These are phyloP conservation scores for Mus pahari DNA, from an alignment of 2,113 vertebrate genomes.

Conservation along the genomic window DNA sequence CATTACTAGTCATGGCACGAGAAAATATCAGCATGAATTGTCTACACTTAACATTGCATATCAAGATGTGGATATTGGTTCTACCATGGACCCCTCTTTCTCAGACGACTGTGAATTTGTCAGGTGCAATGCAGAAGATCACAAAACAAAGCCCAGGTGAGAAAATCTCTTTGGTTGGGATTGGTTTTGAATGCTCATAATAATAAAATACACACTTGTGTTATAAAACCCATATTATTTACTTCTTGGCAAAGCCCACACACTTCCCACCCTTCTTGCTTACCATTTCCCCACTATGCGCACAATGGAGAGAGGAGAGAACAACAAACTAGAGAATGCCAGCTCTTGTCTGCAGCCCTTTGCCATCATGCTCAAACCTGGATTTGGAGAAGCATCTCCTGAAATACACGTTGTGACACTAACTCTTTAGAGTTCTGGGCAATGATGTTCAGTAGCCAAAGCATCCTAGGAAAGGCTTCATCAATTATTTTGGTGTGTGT, in stretches of 20 bases:
- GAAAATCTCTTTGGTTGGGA: background rate
- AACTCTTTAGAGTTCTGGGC: background rate
- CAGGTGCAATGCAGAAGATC: background rate
- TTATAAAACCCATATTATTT: slow-evolving; percentile 5
- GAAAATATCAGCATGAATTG: background rate
- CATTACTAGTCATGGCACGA: background rate
- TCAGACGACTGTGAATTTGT: background rate
- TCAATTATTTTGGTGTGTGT: background rate
- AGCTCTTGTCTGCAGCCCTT: background rate
- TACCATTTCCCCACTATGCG: background rate
- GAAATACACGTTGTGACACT: slow-evolving; percentile 19
- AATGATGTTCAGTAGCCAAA: background rate
- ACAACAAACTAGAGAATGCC: background rate
- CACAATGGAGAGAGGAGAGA: background rate
- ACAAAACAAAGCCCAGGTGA: background rate
- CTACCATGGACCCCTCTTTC: background rate
- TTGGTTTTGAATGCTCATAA: background rate
- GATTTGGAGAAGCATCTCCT: background rate
- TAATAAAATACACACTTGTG: background rate
- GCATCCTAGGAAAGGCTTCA: background rate
- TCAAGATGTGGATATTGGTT: background rate
- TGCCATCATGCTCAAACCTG: background rate
- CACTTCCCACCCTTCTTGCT: background rate
- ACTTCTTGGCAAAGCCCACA: background rate
- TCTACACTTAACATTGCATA: slow-evolving; percentile 1